Conservation (phyloP, 2,797 vertebrate species). For the Bovichtus variegatus region DNA sequence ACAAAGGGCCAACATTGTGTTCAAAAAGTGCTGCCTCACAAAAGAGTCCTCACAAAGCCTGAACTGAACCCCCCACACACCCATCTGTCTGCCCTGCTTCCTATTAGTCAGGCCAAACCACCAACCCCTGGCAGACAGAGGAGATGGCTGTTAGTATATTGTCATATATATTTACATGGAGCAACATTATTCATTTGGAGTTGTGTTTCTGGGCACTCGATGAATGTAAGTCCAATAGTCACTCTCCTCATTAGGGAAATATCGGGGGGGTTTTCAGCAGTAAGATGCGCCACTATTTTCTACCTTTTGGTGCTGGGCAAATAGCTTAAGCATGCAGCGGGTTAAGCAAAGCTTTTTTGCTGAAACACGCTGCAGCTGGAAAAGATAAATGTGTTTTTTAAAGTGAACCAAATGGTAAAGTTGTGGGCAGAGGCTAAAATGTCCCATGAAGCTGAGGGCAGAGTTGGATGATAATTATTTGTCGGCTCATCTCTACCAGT, state of each 20-base stretch:
- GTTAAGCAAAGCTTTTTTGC: background rate
- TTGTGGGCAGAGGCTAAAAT: background rate
- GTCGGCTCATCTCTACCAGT: background rate
- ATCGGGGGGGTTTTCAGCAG: background rate
- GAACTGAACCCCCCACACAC: constrained; percentile 61
- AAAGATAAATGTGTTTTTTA: background rate
- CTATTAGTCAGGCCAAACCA: constrained; percentile 63
- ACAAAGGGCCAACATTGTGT: constrained; percentile 80
- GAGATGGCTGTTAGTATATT: background rate
- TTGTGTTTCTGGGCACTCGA: background rate
- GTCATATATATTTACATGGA: background rate
- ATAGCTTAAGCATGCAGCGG: background rate
- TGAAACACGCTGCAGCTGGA: background rate
- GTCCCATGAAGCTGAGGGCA: background rate
- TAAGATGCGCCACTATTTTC: background rate
- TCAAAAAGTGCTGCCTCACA: constrained; percentile 82
- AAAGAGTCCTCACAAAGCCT: constrained; percentile 71
- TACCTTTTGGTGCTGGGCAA: background rate
- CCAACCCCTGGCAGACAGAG: constrained; percentile 22
- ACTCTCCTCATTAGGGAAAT: background rate
- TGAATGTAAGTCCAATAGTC: background rate
- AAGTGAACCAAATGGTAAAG: background rate
- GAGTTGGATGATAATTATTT: background rate
- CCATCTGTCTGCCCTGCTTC: constrained; percentile 72
- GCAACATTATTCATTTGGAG: background rate